phyloP scores from a whole-genome alignment of 1,140 invertebrate species.

The Potamilus streckersoni region DNA sequence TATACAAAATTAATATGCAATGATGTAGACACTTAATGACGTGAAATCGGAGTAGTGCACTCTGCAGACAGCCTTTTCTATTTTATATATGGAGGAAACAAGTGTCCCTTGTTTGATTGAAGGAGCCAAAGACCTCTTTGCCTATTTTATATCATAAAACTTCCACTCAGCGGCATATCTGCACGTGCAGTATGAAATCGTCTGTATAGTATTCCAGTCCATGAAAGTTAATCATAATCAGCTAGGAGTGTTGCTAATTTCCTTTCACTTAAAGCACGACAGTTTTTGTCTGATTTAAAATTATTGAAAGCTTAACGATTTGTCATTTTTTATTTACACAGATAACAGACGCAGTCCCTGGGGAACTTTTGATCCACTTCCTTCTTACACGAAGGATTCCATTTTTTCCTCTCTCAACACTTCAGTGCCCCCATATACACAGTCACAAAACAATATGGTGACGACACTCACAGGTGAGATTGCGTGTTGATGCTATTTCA shows the following conservation, averaged over 20 bases:
- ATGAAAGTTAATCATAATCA: not conserved
- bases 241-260: not conserved
- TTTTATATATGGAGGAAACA: too few species aligned
- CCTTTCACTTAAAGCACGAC: slow-evolving; percentile 5
- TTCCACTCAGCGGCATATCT: too few species aligned
- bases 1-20: too few species aligned
- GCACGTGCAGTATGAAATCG: too few species aligned
- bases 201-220: not conserved
- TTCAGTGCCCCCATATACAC: slow-evolving; percentile 32
- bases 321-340: slow-evolving; percentile 25
- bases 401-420: slow-evolving; percentile 28
- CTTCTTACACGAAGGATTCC: slow-evolving; percentile 41
- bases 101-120: too few species aligned
- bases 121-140: too few species aligned
- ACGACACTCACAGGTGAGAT: slow-evolving; percentile 29
- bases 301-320: not conserved
- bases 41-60: too few species aligned
- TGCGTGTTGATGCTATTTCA: slow-evolving; percentile 5
- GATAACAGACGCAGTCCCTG: slow-evolving; percentile 44
- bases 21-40: too few species aligned
- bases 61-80: too few species aligned
- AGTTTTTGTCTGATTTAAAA: not conserved
- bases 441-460: slow-evolving; percentile 28
- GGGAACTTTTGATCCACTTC: slow-evolving; percentile 38
- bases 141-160: too few species aligned